Base-by-base conservation (phyloP, 92 coral and sea anemone species). In the Siderastrea siderea region DNA sequence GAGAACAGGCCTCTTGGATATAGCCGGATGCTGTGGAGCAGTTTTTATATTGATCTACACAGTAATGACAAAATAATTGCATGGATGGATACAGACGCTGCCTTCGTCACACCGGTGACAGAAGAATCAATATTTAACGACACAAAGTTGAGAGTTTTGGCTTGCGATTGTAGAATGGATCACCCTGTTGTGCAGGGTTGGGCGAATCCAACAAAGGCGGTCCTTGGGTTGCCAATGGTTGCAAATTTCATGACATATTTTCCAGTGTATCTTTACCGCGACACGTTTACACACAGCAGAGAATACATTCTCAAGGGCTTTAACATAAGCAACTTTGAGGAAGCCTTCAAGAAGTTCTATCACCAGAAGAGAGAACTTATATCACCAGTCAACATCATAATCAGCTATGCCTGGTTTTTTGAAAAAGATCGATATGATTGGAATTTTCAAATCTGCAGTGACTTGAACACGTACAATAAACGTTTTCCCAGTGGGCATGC, bases 201-300 rank as follows among this genome's bases (percentile, higher is more conserved):
- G 90, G 85, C 80, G 7, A n/a, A 11, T 0, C 47, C 74, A 12
- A 52, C 90, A n/a, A n/a, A 55, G 38, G 13, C 45, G 69, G 89
- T 19, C 7, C 45, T 90, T 2, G 93, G 90, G 1, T 50, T 90
- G 1, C 90, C 93, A 4, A 48, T 60, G 47, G 59, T 90, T 0
- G 85, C 85, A 38, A 86, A 90, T 54, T 90, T 78, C 61, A 90
- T 90, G 93, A 46, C 78, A 2, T 74, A 79, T 71, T 90, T 85
- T 50, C 86, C 93, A 16, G 85, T 84, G 4, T 89, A 89, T 75
- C 1, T 89, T 5, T 84, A 89, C 60, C 80, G 93, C 46, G 86
- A 89, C 78, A 89, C 93, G 16, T 67, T 85, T 17, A 52, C 52
- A 3, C 7, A 38, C 38, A 0, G 38, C 38, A 26, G 38, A 26